Evolutionary conservation across 2,797 vertebrate species (phyloP).

Genomic region (Pangasius krempfi): DNA sequence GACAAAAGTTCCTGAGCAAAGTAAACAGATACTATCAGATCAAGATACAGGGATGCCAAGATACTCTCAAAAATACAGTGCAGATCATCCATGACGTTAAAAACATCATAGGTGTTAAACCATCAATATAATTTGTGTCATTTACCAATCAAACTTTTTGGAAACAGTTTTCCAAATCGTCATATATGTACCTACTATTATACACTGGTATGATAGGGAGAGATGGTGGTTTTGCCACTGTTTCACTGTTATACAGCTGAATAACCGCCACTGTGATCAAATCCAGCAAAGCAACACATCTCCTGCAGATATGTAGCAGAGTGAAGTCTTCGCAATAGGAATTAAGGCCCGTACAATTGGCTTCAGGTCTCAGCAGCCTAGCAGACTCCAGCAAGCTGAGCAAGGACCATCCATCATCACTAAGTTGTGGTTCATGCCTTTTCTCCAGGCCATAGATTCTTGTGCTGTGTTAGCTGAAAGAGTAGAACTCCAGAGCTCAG

Average conservation of each 20-base stretch:
- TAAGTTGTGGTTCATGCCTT: slow-evolving; percentile 18
- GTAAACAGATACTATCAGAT: slow-evolving; percentile 52
- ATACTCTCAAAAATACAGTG: slow-evolving; percentile 40
- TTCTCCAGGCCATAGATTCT: slow-evolving; percentile 45
- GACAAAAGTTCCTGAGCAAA: slow-evolving; percentile 46
- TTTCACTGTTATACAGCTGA: slow-evolving; percentile 71
- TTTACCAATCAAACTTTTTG: background rate
- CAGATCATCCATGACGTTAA: background rate
- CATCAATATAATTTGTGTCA: background rate
- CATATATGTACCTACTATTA: background rate
- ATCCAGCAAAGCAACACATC: slow-evolving; percentile 52
- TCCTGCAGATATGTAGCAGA: slow-evolving; percentile 38
- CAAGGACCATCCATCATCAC: slow-evolving; percentile 43
- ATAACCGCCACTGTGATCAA: slow-evolving; percentile 53
- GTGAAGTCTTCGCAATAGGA: slow-evolving; percentile 12
- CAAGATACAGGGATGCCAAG: slow-evolving; percentile 42
- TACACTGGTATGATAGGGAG: background rate
- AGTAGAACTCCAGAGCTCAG: slow-evolving; percentile 1
- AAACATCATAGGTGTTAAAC: background rate
- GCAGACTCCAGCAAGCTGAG: slow-evolving; percentile 21
- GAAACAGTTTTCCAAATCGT: background rate
- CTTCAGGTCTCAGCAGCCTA: slow-evolving; percentile 19
- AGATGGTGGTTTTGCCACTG: slow-evolving; percentile 59
- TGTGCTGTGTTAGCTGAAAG: slow-evolving; percentile 15
- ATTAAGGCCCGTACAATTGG: slow-evolving; percentile 3